Percentiles rank a stretch among this genome's conserved stretches.
Evolutionary conservation across 2,888 invertebrate species (phyloP).

Genomic region (Lepeophtheirus nordmannii): DNA sequence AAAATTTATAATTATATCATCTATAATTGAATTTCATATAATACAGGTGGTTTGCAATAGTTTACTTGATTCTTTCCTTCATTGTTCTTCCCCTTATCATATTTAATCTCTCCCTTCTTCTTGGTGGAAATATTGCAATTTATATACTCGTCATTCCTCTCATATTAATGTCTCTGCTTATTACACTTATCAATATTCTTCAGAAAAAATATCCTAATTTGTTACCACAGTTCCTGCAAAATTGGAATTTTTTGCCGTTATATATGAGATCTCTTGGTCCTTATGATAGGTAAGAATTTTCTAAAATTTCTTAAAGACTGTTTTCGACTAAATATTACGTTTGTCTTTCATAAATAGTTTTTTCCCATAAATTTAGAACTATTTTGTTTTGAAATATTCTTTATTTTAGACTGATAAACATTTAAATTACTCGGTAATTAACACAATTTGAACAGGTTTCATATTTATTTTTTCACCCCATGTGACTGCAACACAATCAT

Average conservation of each 20-base stretch:
- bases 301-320: too few species aligned
- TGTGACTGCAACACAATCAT: too few species aligned
- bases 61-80: constrained; percentile 37
- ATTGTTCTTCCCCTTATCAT: constrained; percentile 32
- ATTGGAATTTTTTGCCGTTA: constrained; percentile 36
- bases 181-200: constrained; percentile 33
- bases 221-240: constrained; percentile 32
- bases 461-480: too few species aligned
- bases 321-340: too few species aligned
- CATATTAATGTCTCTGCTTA: constrained; percentile 30
- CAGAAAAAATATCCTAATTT: constrained; percentile 32
- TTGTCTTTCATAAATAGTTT: too few species aligned
- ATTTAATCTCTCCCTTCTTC: constrained; percentile 33
- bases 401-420: too few species aligned
- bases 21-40: neutral
- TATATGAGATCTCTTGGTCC: constrained; percentile 36
- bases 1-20: neutral
- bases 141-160: constrained; percentile 32
- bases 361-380: too few species aligned
- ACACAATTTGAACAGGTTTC: too few species aligned
- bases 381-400: too few species aligned
- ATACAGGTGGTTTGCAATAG: constrained; percentile 40
- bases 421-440: too few species aligned
- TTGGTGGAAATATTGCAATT: constrained; percentile 31
- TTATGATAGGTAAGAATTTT: constrained; percentile 30